phyloP scores from a whole-genome alignment of 2,888 invertebrate genomes.

The Anagyrus pseudococci region DNA sequence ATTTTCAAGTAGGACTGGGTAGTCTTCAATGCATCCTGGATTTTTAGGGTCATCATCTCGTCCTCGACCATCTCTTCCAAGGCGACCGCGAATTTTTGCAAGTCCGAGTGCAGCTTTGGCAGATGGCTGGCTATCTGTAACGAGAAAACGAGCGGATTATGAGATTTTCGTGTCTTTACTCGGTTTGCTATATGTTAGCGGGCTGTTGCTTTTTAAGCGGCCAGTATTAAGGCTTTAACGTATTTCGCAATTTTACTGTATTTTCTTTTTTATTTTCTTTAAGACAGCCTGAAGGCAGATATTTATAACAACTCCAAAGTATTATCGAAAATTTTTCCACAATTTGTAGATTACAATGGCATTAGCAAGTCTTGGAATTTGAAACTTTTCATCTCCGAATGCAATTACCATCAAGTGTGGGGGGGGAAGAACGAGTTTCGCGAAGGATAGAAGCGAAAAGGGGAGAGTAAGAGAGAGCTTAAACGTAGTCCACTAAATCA shows the following conservation, averaged over 20 bases:
- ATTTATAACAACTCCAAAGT: too few relatives aligned
- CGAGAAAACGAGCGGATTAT: background rate
- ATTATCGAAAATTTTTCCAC: too few relatives aligned
- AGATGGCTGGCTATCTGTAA: slow-evolving; percentile 66
- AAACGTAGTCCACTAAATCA: too few relatives aligned
- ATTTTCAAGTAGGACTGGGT: slow-evolving; percentile 53
- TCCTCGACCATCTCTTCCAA: slow-evolving; percentile 63
- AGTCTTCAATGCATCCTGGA: slow-evolving; percentile 56
- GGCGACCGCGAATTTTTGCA: slow-evolving; percentile 64
- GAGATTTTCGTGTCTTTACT: background rate
- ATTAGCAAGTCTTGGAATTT: too few relatives aligned
- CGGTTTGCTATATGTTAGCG: background rate
- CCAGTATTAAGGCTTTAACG: background rate
- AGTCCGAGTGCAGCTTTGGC: slow-evolving; percentile 66
- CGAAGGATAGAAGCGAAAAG: too few relatives aligned
- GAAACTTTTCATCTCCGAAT: too few relatives aligned
- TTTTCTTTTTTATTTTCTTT: too few relatives aligned
- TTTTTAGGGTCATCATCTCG: slow-evolving; percentile 59
- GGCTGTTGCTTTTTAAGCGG: background rate
- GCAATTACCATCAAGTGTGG: too few relatives aligned
- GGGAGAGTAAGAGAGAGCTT: too few relatives aligned
- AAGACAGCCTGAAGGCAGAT: too few relatives aligned
- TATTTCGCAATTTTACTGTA: background rate
- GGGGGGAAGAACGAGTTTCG: too few relatives aligned
- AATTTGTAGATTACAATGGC: too few relatives aligned